Evolutionary conservation across 2,888 invertebrate species (phyloP).

Genomic region (Athalia cordata): DNA sequence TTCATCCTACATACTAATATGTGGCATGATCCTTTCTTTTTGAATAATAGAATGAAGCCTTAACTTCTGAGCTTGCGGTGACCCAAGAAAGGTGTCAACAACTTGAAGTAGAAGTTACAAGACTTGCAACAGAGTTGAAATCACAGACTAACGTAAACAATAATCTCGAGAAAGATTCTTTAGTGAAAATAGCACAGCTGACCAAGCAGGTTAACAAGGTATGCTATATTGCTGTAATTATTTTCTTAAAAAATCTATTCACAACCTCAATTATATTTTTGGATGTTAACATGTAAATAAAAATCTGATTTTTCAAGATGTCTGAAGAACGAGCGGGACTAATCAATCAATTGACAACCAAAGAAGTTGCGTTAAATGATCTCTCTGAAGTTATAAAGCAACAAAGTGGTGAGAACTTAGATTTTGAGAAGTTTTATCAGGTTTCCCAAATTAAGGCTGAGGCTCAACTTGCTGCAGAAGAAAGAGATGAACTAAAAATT

Average conservation of each 20-base stretch:
- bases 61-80: conserved; percentile 72
- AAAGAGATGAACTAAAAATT: conserved; percentile 73
- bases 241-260: not conserved
- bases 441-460: conserved; percentile 78
- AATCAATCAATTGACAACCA: conserved; percentile 63
- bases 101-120: conserved; percentile 67
- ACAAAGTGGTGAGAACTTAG: conserved; percentile 64
- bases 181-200: conserved; percentile 76
- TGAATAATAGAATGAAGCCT: conserved; percentile 66
- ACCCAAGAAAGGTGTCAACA: conserved; percentile 70
- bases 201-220: conserved; percentile 77
- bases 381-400: conserved; percentile 65
- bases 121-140: conserved; percentile 61
- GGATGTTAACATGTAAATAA: not conserved
- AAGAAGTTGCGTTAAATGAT: conserved; percentile 67
- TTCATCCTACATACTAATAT: no score
- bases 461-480: conserved; percentile 75
- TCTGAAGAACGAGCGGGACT: conserved; percentile 60
- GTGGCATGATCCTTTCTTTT: no score
- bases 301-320: conserved; percentile 54
- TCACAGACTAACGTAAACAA: conserved; percentile 74
- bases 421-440: conserved; percentile 75
- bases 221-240: conserved; percentile 60
- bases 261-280: not conserved
- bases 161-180: conserved; percentile 75